These are phyloP conservation scores for Drosophila subsilvestris DNA, from an alignment of 2,888 invertebrate species.

Conservation along the genomic window DNA sequence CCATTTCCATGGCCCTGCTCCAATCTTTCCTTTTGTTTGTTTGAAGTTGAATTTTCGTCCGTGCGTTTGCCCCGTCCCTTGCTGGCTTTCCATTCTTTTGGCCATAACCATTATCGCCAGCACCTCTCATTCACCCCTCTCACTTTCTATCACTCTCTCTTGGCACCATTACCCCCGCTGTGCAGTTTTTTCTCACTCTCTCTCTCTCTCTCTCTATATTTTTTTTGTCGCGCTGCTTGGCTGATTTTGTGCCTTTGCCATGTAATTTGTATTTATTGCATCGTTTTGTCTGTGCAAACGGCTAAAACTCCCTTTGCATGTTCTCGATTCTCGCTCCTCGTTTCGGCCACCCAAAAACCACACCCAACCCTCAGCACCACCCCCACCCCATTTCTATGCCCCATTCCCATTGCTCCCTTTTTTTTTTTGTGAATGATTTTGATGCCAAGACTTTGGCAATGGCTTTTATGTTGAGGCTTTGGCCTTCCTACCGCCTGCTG, in stretches of 20 bases:
- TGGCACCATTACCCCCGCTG: conserved; percentile 1
- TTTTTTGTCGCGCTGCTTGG: conserved; percentile 40
- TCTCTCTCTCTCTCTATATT: conserved; percentile 7
- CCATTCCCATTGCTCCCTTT: conserved; percentile 12
- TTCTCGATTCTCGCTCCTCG: conserved; percentile 64
- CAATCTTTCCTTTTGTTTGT: conserved; percentile 61
- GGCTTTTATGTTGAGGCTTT: conserved; percentile 65
- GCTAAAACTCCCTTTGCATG: conserved; percentile 80
- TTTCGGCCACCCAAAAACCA: background rate
- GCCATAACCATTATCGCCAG: conserved; percentile 77
- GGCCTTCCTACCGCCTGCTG: conserved; percentile 49
- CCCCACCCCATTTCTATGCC: background rate
- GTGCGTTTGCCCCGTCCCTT: conserved; percentile 24
- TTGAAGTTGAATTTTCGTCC: conserved; percentile 40
- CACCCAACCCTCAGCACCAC: background rate
- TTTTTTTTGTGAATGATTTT: conserved; percentile 35
- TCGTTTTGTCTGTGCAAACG: conserved; percentile 81
- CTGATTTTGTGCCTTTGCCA: conserved; percentile 70
- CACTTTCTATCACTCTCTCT: too few relatives aligned
- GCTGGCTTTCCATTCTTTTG: conserved; percentile 20
- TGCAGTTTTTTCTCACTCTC: conserved; percentile 19
- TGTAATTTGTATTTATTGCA: conserved; percentile 82
- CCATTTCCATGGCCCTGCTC: conserved; percentile 50
- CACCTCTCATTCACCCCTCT: conserved; percentile 57
- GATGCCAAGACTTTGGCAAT: conserved; percentile 57